Evolutionary conservation across 2,888 invertebrate genomes (phyloP).

Genomic region (Fabriciana adippe): DNA sequence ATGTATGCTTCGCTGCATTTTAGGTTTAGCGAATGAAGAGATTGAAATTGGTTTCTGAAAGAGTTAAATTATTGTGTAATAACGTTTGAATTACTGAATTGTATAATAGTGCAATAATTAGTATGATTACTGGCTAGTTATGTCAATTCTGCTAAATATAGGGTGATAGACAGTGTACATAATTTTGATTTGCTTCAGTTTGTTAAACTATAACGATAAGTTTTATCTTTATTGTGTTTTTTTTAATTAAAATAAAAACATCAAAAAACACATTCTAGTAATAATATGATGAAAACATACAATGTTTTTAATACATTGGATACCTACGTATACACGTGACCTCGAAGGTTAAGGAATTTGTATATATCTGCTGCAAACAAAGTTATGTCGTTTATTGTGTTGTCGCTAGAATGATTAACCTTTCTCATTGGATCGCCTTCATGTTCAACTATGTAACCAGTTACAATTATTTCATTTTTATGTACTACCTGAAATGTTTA

Average conservation of each 20-base stretch:
- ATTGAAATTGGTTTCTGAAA: constrained; percentile 12
- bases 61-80: neutral
- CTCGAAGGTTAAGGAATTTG: constrained; percentile 10
- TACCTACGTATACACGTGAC: constrained; percentile 10
- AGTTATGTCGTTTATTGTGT: neutral
- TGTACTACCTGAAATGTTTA: neutral
- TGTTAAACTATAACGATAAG: too few species aligned
- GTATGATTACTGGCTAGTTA: too few species aligned
- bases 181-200: too few species aligned
- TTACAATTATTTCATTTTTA: constrained; percentile 2
- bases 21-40: constrained; percentile 5
- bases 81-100: too few species aligned
- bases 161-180: too few species aligned
- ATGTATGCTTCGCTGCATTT: constrained; percentile 2
- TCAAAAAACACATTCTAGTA: too few species aligned
- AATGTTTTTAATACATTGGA: neutral
- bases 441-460: neutral
- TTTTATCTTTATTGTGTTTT: too few species aligned
- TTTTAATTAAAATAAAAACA: too few species aligned
- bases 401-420: neutral
- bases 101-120: too few species aligned
- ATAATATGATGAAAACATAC: neutral
- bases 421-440: neutral
- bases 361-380: constrained; percentile 6
- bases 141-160: too few species aligned